These are phyloP conservation scores for Aurelia aurita complex sp. Pacific DNA, from an alignment of 30 jellyfish, hydroid and myxozoan genomes.

Conservation along the genomic window DNA sequence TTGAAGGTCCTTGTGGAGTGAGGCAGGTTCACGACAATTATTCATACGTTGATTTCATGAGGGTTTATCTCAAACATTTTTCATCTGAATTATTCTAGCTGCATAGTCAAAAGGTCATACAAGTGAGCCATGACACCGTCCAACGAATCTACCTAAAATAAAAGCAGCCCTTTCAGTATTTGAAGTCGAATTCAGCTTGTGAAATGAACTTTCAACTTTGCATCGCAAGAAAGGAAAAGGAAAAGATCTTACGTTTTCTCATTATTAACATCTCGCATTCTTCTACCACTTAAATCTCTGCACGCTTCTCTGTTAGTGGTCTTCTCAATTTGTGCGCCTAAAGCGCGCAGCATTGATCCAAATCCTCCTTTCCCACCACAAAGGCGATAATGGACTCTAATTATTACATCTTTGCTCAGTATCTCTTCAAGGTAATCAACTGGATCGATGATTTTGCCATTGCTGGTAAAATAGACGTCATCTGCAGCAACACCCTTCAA, in stretches of 20 bases:
- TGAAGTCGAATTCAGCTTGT: no score
- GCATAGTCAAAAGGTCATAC: no score
- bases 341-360: constrained; percentile 97
- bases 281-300: constrained; percentile 95
- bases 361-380: constrained; percentile 99
- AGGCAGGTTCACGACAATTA: no score
- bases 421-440: background rate
- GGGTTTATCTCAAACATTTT: no score
- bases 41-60: no score
- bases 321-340: constrained; percentile 96
- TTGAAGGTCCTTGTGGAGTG: no score
- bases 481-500: constrained; percentile 9
- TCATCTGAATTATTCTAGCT: no score
- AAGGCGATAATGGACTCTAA: constrained; percentile 52
- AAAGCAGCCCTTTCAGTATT: no score
- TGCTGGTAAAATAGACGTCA: constrained; percentile 28
- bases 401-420: background rate
- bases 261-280: constrained; percentile 97
- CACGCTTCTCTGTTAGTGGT: constrained; percentile 98
- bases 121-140: no score
- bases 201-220: no score
- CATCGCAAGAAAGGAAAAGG: no score
- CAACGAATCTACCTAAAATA: no score
- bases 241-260: constrained; percentile 73
- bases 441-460: constrained; percentile 49